Base-by-base conservation (phyloP, 2,888 invertebrate species). In the Argynnis bischoffii region DNA sequence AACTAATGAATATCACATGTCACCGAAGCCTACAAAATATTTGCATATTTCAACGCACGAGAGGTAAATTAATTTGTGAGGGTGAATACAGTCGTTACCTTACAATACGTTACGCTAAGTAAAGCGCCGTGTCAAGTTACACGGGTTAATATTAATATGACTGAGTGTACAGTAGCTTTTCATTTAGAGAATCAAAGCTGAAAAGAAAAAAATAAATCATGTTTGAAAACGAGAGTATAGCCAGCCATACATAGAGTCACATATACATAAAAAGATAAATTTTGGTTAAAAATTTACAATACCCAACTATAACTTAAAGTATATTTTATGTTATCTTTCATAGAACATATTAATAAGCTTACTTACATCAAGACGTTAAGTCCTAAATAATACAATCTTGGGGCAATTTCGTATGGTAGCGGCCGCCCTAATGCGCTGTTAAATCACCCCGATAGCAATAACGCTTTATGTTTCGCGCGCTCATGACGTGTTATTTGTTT, bases 31-130 rank as follows among this genome's bases (percentile, higher is more conserved):
- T 46, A 51, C 51, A 13, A 16, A 35, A 59, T 66, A 75, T 77
- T 76, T 75, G 69, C 75, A 77, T 76, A 75, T 72, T 68, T 67
- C 71, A 61, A 60, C 50, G 55, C 59, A 50, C 48, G 71, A 63
- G 70, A 63, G 35, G 69, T 70, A 72, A 73, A 76, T 78, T 78
- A 72, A 75, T 74, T 72, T 72, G 71, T 77, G 73, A 74, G 66
- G 68, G 53, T 50, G 26, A 53, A 55, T 8, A 18, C 61, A 48
- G 16, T 56, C 54, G 54, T 8, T 35, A 46, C 16, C 16, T 48
- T 47, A 50, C 14, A 47, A 14, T 48, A 31, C 15, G 31, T 8
- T 51, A 18, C 35, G 51, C 18, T 53, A 18, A 61, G 61, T 51
- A 51, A 61, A 15, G 18, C 15, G 21, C 46, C 15, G 41, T 46